Evolutionary conservation across 2,113 vertebrate species (phyloP).

Genomic region (Sarotherodon lohbergeri): DNA sequence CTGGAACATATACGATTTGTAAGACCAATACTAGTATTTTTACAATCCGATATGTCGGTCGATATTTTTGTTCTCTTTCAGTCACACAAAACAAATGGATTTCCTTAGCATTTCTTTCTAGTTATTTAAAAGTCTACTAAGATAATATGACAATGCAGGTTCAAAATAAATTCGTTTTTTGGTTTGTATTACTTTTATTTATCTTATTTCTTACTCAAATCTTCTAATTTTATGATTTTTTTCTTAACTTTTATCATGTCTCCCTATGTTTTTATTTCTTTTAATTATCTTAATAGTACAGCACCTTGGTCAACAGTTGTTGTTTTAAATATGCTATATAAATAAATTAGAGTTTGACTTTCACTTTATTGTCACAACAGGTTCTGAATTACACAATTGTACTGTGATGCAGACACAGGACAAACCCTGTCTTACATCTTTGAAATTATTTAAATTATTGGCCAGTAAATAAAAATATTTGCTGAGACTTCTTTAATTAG

Average conservation of each 20-base stretch:
- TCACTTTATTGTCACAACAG: neutral
- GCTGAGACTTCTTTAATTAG: neutral
- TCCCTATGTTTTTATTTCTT: accelerated
- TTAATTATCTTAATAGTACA: neutral
- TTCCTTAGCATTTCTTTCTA: neutral
- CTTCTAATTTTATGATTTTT: neutral
- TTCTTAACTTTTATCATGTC: neutral
- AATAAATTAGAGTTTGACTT: neutral
- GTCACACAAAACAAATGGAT: neutral
- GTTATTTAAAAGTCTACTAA: neutral
- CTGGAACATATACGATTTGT: neutral
- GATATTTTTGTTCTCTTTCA: neutral
- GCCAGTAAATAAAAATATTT: neutral
- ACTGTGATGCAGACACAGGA: neutral
- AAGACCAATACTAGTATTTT: neutral
- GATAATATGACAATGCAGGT: neutral
- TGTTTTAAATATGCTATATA: neutral
- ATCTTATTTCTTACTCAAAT: neutral
- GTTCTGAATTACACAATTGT: neutral
- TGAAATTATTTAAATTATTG: neutral
- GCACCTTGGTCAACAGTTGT: neutral
- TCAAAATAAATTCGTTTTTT: accelerated
- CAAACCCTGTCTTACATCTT: neutral
- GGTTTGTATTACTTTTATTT: neutral
- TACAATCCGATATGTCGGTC: neutral